phyloP scores from a whole-genome alignment of 2,888 invertebrate species.

The Priocnemis perturbator region DNA sequence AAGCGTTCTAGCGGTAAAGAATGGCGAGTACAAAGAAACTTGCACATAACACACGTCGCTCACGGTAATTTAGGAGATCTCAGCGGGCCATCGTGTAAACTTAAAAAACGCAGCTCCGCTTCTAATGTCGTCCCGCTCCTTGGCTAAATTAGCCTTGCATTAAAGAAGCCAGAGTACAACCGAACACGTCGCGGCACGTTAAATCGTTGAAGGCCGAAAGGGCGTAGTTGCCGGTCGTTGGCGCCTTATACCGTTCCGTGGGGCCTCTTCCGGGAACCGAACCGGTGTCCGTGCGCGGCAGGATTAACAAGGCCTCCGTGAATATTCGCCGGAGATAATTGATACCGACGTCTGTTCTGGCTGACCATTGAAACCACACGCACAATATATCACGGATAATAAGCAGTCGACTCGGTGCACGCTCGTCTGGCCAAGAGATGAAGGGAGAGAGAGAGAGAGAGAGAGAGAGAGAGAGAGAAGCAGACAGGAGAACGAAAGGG shows the following conservation, averaged over 20 bases:
- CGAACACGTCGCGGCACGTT: not conserved
- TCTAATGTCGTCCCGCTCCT: conserved; percentile 4
- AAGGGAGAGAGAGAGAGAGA: not conserved
- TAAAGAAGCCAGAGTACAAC: not conserved
- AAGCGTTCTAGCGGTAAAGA: no score
- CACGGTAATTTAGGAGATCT: not conserved
- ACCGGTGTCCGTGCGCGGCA: conserved; percentile 24
- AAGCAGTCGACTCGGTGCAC: conserved; percentile 46
- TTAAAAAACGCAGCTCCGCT: conserved; percentile 1
- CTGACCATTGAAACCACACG: conserved; percentile 58
- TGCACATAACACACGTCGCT: no score
- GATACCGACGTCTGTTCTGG: conserved; percentile 55
- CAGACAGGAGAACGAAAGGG: not conserved
- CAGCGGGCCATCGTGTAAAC: not conserved
- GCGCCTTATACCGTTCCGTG: conserved; percentile 24
- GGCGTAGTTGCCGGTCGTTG: conserved; percentile 22
- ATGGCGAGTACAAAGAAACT: no score
- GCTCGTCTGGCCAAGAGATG: not conserved
- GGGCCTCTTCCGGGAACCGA: conserved; percentile 34
- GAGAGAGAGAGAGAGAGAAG: not conserved
- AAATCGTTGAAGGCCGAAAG: conserved; percentile 21
- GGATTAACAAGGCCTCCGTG: conserved; percentile 54
- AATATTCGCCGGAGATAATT: conserved; percentile 61
- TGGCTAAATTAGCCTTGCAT: not conserved
- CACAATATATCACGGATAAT: conserved; percentile 62